Evolutionary conservation across 2,888 invertebrate species (phyloP).

Genomic region (Mycogona germanica): DNA sequence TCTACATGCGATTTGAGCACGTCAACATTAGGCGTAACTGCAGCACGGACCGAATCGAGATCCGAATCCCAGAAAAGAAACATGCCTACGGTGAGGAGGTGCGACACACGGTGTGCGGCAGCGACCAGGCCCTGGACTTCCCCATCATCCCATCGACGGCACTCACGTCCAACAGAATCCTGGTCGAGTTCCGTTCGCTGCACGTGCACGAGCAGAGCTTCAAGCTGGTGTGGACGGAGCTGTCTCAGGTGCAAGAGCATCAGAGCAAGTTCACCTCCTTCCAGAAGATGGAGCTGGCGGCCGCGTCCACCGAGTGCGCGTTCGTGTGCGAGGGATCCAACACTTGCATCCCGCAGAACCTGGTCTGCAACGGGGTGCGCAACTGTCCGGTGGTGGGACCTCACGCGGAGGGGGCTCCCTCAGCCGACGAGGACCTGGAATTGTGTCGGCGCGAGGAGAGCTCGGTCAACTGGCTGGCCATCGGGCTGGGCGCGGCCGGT

Average conservation of each 20-base stretch:
- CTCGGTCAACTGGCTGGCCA: slow-evolving; percentile 48
- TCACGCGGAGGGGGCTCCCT: slow-evolving; percentile 34
- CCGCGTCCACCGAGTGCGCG: slow-evolving; percentile 48
- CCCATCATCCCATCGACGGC: slow-evolving; percentile 30
- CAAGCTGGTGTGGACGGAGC: slow-evolving; percentile 80
- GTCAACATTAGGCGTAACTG: slow-evolving; percentile 17
- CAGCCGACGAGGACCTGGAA: slow-evolving; percentile 23
- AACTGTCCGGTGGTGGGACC: slow-evolving; percentile 65
- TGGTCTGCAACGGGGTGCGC: slow-evolving; percentile 75
- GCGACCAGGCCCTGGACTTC: slow-evolving; percentile 44
- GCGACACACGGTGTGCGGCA: slow-evolving; percentile 8
- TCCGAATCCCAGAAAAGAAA: slow-evolving; percentile 15
- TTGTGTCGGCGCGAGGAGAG: slow-evolving; percentile 23
- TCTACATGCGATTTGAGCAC: slow-evolving; percentile 68
- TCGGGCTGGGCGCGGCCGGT: slow-evolving; percentile 47
- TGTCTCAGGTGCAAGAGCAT: slow-evolving; percentile 49
- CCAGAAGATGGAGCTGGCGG: slow-evolving; percentile 38
- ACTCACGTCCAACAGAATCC: slow-evolving; percentile 17
- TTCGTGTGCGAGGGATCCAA: slow-evolving; percentile 73
- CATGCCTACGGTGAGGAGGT: slow-evolving; percentile 12
- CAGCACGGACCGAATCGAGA: slow-evolving; percentile 18
- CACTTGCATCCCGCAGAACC: slow-evolving; percentile 66
- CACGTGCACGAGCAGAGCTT: slow-evolving; percentile 37
- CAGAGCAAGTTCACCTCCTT: slow-evolving; percentile 18
- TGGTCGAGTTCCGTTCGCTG: slow-evolving; percentile 20